Base-by-base conservation (phyloP, 2,113 vertebrate species). In the Hucho hucho region DNA sequence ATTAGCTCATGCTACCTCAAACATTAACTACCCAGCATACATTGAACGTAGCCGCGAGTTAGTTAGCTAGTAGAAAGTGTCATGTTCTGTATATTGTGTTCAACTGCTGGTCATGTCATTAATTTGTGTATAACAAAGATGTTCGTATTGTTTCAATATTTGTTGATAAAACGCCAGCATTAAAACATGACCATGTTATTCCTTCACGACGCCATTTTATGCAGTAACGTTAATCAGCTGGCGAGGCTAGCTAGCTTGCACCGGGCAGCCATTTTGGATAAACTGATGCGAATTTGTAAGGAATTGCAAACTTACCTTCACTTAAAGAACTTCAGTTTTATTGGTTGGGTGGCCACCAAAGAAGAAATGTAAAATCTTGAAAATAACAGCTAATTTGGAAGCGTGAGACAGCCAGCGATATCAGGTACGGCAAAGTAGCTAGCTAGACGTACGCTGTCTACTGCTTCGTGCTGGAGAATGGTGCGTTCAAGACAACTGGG, bases 311-410 rank as follows among this genome's bases (percentile, higher is more conserved):
- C 92, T 91, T 91, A 94, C 93, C 93, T 92, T 93, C 73, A 92
- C 86, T 37, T 84, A 87, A 78, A 78, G 86, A 89, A 91, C 92
- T 88, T 93, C 93, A 94, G 93, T 83, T 92, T 93, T 61, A n/a
- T 61, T 7, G 13, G 3, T n/a, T 61, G n/a, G 58, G 69, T 76
- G 72, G 47, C 84, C 79, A 78, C 87, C 79, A 87, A 86, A 75
- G 76, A 79, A 83, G 86, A 86, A 90, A 88, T 64, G 22, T 70
- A 14, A 47, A 80, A 20, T 28, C 9, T 43, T 12, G 4, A 9
- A 61, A 61, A 61, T n/a, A 61, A 9, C 11, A 43, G 9, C 37
- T 1, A 11, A 61, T 16, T 22, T 61, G 58, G 16, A 61, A 77
- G 71, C 72, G 67, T 82, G 64, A 72, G 68, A 66, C 80, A 83